Conservation (phyloP, 2,797 vertebrate species). For the Botia almorhae region DNA sequence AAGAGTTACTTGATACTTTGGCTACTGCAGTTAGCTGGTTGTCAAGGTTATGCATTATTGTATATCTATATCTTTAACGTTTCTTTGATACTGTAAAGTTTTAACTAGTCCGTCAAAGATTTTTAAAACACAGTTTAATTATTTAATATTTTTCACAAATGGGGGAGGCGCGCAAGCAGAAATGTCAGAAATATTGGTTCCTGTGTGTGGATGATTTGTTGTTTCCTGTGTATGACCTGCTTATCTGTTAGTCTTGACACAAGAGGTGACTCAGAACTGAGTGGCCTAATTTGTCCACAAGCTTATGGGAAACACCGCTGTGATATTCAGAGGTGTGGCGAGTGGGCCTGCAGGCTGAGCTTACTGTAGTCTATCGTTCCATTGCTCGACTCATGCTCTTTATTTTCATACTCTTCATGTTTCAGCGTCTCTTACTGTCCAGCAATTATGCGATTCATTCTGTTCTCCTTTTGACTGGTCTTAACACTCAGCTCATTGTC, state of each 20-base stretch:
- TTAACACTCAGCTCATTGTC: constrained; percentile 74
- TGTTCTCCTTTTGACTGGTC: constrained; percentile 54
- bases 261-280: neutral
- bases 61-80: too few relatives aligned
- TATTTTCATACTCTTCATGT: neutral
- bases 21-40: too few relatives aligned
- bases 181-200: neutral
- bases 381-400: neutral
- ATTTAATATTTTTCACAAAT: too few relatives aligned
- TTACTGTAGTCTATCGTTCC: neutral
- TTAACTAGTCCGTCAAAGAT: too few relatives aligned
- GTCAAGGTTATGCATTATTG: too few relatives aligned
- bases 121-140: too few relatives aligned
- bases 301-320: neutral
- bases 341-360: too few relatives aligned
- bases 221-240: neutral
- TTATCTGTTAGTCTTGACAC: neutral
- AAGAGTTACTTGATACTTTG: too few relatives aligned
- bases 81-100: too few relatives aligned
- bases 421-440: constrained; percentile 19
- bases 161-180: neutral
- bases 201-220: neutral
- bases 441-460: constrained; percentile 53
- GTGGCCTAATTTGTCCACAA: neutral
- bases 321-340: neutral